Base-by-base conservation (phyloP, 2,888 invertebrate species). In the Hyalella azteca region DNA sequence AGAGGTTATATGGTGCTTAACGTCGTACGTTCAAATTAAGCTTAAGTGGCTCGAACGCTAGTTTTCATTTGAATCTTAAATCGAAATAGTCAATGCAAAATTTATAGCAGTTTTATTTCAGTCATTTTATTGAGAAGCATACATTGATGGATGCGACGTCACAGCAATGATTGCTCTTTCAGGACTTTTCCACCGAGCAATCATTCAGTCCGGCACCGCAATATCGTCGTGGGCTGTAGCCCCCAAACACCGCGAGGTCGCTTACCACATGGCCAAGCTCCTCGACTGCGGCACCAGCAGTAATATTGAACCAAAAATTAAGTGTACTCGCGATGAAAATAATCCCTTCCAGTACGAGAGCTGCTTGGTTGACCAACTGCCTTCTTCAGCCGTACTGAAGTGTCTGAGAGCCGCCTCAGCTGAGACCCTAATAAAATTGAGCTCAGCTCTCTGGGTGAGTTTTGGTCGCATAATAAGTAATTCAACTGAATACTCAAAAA, bases 121-220 rank as follows among this genome's bases (percentile, higher is more conserved):
- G n/a, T n/a, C n/a, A n/a, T n/a, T n/a, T n/a, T n/a, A n/a, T n/a
- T n/a, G n/a, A n/a, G n/a, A n/a, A n/a, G n/a, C n/a, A n/a, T n/a
- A n/a, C n/a, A n/a, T n/a, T n/a, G n/a, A n/a, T n/a, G n/a, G n/a
- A n/a, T n/a, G n/a, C n/a, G n/a, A n/a, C n/a, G n/a, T 45, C 15
- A 45, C 45, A 45, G 7, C 11, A 45, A 45, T 15, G 45, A 9
- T 45, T 45, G 15, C 15, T 15, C 11, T 9, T 48, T 29, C 59
- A 81, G 81, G 75, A 26, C n/a, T 73, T 26, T 81, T 81, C 73
- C 22, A 81, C 13, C 60, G 75, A 54, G 81, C 78, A 11, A 81
- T 81, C 40, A n/a, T 78, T 11, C 81, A 81, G n/a, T 81, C 81
- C 7, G 81, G 81, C 3, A 75, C 73, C 0, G 41, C 81, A 0